These are phyloP conservation scores for Cheilosia pagana DNA, from an alignment of 2,888 invertebrate species.

Conservation along the genomic window DNA sequence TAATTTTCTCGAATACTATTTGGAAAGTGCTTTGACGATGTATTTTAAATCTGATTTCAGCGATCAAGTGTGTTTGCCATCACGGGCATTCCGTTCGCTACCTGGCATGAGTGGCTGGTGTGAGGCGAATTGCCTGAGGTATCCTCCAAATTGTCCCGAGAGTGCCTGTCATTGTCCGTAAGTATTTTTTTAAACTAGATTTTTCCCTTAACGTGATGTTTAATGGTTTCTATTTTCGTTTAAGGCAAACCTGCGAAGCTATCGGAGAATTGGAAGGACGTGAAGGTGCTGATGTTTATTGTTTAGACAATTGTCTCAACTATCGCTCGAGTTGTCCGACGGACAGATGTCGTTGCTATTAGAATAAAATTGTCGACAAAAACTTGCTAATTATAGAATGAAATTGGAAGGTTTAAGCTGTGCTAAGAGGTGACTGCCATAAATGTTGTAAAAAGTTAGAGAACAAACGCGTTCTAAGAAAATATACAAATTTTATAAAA, in stretches of 20 bases:
- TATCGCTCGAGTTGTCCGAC: constrained; percentile 89
- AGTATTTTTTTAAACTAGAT: constrained; percentile 83
- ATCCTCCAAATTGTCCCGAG: constrained; percentile 93
- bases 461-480: constrained; percentile 37
- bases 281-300: constrained; percentile 92
- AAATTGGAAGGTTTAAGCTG: constrained; percentile 56
- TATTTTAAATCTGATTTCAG: constrained; percentile 82
- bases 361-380: constrained; percentile 76
- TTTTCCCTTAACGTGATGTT: not conserved
- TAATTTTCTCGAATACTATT: not conserved
- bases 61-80: constrained; percentile 91
- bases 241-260: constrained; percentile 92
- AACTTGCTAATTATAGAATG: constrained; percentile 52
- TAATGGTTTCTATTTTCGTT: constrained; percentile 6
- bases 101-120: constrained; percentile 94
- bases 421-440: constrained; percentile 74
- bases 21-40: not conserved
- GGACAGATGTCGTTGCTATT: constrained; percentile 89
- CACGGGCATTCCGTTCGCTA: constrained; percentile 86
- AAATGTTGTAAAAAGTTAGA: constrained; percentile 67
- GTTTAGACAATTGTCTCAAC: constrained; percentile 93
- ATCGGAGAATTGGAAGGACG: constrained; percentile 89
- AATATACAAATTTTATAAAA: constrained; percentile 52
- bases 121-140: constrained; percentile 92
- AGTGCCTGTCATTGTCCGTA: constrained; percentile 92